Conservation (phyloP, 2,113 vertebrate species). For the Dicrurus megarhynchus region DNA sequence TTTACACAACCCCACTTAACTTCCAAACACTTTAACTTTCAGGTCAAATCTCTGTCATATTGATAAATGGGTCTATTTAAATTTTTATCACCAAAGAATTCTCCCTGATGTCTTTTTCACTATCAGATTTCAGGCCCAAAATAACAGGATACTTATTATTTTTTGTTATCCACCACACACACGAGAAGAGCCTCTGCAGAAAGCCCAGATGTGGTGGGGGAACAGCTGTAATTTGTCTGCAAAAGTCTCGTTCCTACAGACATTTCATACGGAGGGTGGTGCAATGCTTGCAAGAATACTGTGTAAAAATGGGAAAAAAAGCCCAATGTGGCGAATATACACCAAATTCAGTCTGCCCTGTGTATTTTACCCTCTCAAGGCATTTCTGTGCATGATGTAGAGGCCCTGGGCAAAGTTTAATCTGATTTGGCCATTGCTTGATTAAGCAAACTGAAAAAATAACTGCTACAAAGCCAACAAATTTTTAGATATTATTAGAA, state of each 20-base stretch:
- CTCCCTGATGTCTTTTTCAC: conserved; percentile 48
- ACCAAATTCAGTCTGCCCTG: neutral
- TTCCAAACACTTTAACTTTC: conserved; percentile 57
- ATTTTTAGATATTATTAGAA: neutral
- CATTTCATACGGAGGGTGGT: rapidly evolving
- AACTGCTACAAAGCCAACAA: conserved; percentile 10
- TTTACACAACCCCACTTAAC: conserved; percentile 44
- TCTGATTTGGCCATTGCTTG: conserved; percentile 4
- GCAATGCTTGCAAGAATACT: neutral
- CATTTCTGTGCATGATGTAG: rapidly evolving
- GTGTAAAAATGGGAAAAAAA: neutral
- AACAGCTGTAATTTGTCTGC: neutral
- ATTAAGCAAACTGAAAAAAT: neutral
- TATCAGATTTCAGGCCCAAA: conserved; percentile 59
- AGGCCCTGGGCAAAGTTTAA: neutral
- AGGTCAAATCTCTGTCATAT: conserved; percentile 61
- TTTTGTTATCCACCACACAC: conserved; percentile 1
- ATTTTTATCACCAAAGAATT: conserved; percentile 58
- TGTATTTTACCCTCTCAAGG: neutral
- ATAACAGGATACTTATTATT: conserved; percentile 35
- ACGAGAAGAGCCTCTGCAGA: neutral
- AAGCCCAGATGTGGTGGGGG: neutral
- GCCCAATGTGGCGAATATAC: neutral
- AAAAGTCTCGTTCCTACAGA: neutral
- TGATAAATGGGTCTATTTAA: conserved; percentile 70